These are phyloP conservation scores for Bombus polaris DNA, from an alignment of 1,140 invertebrate species.

Conservation along the genomic window DNA sequence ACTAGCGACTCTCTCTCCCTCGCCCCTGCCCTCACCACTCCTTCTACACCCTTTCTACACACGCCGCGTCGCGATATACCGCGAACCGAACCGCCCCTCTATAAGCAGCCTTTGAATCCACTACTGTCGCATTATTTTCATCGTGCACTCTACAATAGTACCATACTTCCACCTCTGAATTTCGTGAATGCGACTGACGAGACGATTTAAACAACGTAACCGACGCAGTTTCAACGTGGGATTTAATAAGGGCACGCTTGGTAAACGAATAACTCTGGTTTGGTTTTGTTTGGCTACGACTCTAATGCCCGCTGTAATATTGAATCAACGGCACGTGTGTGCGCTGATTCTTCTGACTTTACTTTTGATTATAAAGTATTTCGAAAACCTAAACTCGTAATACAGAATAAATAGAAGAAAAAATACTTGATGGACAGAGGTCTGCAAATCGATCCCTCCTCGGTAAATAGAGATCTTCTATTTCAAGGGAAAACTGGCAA, in stretches of 20 bases:
- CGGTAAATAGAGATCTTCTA: background rate
- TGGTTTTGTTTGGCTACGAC: too few relatives aligned
- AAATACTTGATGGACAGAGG: too few relatives aligned
- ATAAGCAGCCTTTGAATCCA: conserved; percentile 50
- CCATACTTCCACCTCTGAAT: conserved; percentile 8
- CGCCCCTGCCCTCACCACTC: background rate
- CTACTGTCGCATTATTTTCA: conserved; percentile 52
- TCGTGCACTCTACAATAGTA: conserved; percentile 3
- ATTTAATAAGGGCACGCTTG: conserved; percentile 31
- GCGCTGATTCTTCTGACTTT: background rate
- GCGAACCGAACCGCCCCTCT: background rate
- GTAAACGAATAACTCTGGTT: conserved; percentile 26
- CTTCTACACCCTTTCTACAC: background rate
- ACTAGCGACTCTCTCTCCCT: conserved; percentile 15
- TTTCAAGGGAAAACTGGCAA: too few relatives aligned
- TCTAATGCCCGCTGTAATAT: conserved; percentile 23
- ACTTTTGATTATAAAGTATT: background rate
- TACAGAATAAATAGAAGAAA: background rate
- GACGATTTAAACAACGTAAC: conserved; percentile 32
- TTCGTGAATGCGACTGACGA: conserved; percentile 1
- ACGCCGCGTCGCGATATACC: background rate
- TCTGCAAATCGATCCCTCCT: background rate
- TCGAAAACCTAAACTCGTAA: background rate
- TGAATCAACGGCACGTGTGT: background rate
- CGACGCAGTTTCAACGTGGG: background rate